These are phyloP conservation scores for Bolinopsis microptera DNA, from an alignment of 37 sponge, comb jelly and placozoan species.

Conservation along the genomic window DNA sequence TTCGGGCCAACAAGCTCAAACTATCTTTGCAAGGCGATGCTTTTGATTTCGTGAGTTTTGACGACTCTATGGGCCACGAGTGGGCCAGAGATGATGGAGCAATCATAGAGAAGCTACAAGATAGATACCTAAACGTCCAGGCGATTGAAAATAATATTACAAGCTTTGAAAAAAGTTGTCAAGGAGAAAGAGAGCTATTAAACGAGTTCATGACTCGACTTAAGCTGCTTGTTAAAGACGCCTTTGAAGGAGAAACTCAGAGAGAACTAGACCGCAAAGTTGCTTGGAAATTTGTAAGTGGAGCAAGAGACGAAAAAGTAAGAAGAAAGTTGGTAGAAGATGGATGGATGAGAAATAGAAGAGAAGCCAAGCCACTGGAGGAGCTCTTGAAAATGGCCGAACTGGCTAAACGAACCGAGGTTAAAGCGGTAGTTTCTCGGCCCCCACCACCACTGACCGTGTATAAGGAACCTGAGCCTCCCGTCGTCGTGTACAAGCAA, in stretches of 20 bases:
- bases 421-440: neutral
- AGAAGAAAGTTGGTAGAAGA: neutral
- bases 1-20: neutral
- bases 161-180: neutral
- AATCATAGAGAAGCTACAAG: neutral
- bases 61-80: neutral
- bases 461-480: neutral
- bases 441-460: neutral
- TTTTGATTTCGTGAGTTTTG: slow-evolving; percentile 13
- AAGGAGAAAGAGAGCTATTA: neutral
- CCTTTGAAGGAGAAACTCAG: neutral
- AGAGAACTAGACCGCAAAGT: neutral
- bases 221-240: neutral
- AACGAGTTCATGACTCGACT: slow-evolving; percentile 31
- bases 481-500: no score
- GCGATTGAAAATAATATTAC: neutral
- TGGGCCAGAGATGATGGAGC: neutral
- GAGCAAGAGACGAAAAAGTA: neutral
- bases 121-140: slow-evolving; percentile 5
- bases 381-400: slow-evolving; percentile 29
- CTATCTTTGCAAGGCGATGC: slow-evolving; percentile 27
- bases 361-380: slow-evolving; percentile 11
- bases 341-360: slow-evolving; percentile 30
- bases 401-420: neutral
- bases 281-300: slow-evolving; percentile 13